Conservation (phyloP, 2,113 vertebrate genomes). For the Chaenocephalus aceratus region DNA sequence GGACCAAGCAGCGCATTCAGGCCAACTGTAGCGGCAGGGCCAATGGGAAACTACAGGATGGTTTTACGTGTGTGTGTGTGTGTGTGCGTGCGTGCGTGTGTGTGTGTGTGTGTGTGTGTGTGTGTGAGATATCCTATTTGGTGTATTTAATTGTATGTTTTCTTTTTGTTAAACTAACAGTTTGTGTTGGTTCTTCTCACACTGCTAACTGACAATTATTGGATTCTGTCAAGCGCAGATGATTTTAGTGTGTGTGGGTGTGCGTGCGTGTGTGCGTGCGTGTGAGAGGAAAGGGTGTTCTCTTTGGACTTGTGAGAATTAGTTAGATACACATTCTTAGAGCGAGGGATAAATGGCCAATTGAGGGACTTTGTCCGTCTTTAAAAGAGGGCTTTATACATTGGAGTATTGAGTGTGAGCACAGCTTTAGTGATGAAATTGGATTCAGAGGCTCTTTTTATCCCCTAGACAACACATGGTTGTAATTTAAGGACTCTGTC, state of each 20-base stretch:
- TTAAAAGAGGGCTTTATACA: constrained; percentile 72
- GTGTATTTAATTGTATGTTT: constrained; percentile 62
- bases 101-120: constrained; percentile 26
- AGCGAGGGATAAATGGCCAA: constrained; percentile 71
- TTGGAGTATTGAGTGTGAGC: constrained; percentile 71
- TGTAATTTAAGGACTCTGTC: constrained; percentile 73
- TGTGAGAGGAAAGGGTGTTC: constrained; percentile 47
- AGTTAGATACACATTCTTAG: constrained; percentile 74
- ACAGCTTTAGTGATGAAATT: constrained; percentile 71
- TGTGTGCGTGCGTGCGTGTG: constrained; percentile 5
- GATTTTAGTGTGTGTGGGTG: constrained; percentile 31
- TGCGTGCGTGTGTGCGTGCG: not conserved
- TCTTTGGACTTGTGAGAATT: constrained; percentile 74
- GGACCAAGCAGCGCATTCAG: constrained; percentile 64
- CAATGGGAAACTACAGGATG: constrained; percentile 48
- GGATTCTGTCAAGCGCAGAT: constrained; percentile 58
- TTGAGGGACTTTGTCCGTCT: constrained; percentile 67
- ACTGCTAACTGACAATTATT: constrained; percentile 56
- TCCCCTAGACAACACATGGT: constrained; percentile 60
- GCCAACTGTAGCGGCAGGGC: constrained; percentile 66
- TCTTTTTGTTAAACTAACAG: constrained; percentile 57
- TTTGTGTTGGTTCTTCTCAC: constrained; percentile 57
- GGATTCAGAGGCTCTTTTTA: constrained; percentile 71
- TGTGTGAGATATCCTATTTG: constrained; percentile 37
- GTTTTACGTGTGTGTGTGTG: constrained; percentile 5